A percentile compares a stretch with the other conserved stretches of the same genome.
These are phyloP conservation scores for Neuroterus valhalla DNA, from an alignment of 1,140 invertebrate species.

Conservation along the genomic window DNA sequence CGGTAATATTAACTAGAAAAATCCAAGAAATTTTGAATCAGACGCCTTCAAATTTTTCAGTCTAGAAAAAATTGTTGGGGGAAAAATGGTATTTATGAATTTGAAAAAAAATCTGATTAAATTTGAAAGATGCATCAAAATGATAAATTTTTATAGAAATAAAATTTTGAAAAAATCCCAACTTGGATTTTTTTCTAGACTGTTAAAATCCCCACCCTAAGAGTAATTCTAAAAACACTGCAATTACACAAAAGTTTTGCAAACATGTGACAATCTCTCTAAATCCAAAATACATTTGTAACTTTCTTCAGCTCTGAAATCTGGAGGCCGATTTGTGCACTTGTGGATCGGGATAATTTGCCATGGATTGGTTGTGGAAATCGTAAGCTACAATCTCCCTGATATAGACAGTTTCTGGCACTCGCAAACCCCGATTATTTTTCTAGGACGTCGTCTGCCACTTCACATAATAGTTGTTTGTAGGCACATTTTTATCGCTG, in stretches of 20 bases:
- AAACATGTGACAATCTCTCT: neutral
- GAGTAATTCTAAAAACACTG: neutral
- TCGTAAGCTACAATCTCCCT: conserved; percentile 78
- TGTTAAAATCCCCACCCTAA: too few relatives aligned
- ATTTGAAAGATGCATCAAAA: too few relatives aligned
- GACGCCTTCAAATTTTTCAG: too few relatives aligned
- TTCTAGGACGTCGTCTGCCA: conserved; percentile 81
- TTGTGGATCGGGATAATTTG: conserved; percentile 82
- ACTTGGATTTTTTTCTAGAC: too few relatives aligned
- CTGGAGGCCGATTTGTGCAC: conserved; percentile 82
- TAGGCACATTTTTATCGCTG: conserved; percentile 73
- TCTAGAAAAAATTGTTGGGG: too few relatives aligned
- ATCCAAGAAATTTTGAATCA: neutral
- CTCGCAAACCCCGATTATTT: conserved; percentile 82
- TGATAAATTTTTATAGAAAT: too few relatives aligned
- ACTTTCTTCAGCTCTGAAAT: conserved; percentile 76
- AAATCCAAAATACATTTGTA: conserved; percentile 34
- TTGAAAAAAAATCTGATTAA: too few relatives aligned
- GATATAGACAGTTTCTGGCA: conserved; percentile 88
- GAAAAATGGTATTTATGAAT: too few relatives aligned
- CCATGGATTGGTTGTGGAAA: conserved; percentile 81
- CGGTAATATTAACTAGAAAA: conserved; percentile 67
- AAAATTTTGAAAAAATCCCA: too few relatives aligned
- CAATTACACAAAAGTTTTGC: conserved; percentile 8
- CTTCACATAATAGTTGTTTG: conserved; percentile 84